phyloP scores from a whole-genome alignment of 2,888 invertebrate genomes.

The Melanostoma scalare region DNA sequence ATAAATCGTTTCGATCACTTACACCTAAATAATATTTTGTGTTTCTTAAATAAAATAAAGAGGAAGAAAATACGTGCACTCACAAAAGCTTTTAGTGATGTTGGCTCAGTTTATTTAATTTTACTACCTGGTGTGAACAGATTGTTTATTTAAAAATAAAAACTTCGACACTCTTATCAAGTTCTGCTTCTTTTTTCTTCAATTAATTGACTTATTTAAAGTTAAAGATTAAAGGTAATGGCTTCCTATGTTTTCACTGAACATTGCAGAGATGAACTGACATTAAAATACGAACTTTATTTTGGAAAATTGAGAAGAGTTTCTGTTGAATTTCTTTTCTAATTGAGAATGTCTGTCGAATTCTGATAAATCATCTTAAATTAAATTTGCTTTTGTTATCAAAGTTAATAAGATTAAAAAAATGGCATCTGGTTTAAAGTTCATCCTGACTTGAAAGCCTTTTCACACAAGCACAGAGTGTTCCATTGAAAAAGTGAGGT shows the following conservation, averaged over 20 bases:
- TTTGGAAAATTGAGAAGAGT: neutral
- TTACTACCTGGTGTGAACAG: neutral
- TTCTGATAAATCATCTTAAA: no score
- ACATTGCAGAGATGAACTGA: neutral
- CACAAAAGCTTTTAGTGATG: slow-evolving; percentile 46
- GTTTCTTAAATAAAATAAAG: slow-evolving; percentile 69
- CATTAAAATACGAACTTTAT: neutral
- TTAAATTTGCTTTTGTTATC: no score
- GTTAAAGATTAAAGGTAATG: slow-evolving; percentile 3
- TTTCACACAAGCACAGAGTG: neutral
- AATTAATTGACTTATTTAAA: slow-evolving; percentile 33
- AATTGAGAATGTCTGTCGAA: no score
- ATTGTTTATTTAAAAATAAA: slow-evolving; percentile 3
- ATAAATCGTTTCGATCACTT: slow-evolving; percentile 45
- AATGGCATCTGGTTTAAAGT: no score
- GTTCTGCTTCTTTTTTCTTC: neutral
- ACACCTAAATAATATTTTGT: slow-evolving; percentile 43
- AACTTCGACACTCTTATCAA: slow-evolving; percentile 21
- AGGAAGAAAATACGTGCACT: slow-evolving; percentile 18
- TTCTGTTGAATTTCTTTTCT: no score
- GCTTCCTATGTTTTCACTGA: neutral
- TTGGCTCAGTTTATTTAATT: slow-evolving; percentile 12
- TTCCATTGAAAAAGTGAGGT: neutral
- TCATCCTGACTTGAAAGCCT: no score
- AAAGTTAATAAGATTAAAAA: no score